Conservation (phyloP, 2,113 vertebrate genomes). For the Apaloderma vittatum region DNA sequence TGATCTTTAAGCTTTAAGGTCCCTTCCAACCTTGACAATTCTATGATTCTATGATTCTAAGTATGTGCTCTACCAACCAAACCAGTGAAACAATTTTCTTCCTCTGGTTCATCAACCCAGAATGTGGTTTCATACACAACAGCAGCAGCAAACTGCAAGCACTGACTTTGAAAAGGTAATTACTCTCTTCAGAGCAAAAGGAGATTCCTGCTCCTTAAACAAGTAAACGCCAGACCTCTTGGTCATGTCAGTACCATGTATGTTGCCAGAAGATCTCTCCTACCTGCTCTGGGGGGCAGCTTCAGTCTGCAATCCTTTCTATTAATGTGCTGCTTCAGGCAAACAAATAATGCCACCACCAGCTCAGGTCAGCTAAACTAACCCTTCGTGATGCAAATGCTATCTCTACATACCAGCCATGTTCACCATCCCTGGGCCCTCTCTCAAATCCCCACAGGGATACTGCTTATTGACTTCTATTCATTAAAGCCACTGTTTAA, state of each 20-base stretch:
- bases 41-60: no score
- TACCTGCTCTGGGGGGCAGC: neutral
- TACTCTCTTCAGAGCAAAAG: neutral
- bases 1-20: no score
- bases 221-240: neutral
- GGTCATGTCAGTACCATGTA: neutral
- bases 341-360: neutral
- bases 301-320: neutral
- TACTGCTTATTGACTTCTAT: neutral
- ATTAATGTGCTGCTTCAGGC: neutral
- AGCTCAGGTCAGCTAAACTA: neutral
- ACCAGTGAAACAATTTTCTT: neutral
- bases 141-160: neutral
- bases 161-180: neutral
- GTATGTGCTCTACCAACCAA: neutral
- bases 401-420: neutral
- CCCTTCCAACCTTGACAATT: no score
- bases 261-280: neutral
- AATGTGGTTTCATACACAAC: neutral
- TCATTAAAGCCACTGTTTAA: neutral
- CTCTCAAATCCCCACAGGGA: neutral
- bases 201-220: neutral
- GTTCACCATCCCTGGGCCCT: neutral
- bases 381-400: neutral
- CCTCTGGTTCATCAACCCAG: neutral